A percentile compares a stretch with the other conserved stretches of the same genome.
Evolutionary conservation across 2,113 vertebrate genomes (phyloP).

Genomic region (Heptranchias perlo): DNA sequence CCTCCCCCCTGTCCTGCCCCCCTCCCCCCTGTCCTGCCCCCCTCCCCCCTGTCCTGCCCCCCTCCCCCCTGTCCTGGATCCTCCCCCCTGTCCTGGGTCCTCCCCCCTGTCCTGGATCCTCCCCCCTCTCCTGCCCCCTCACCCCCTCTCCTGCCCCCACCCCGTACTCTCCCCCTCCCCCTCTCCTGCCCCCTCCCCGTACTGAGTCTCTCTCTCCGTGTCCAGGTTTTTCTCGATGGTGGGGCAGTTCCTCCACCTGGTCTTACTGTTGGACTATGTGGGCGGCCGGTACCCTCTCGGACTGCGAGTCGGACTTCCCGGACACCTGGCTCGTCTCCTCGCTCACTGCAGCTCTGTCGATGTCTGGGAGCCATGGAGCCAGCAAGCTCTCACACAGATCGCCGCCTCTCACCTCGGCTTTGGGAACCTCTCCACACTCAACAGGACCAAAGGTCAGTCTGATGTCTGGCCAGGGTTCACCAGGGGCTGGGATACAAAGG

Average conservation of each 20-base stretch:
- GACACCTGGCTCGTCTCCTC: constrained; percentile 47
- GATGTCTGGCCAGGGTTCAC: too few relatives aligned
- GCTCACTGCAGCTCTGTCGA: constrained; percentile 59
- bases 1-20: too few relatives aligned
- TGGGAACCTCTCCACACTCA: neutral
- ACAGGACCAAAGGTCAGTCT: neutral
- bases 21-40: too few relatives aligned
- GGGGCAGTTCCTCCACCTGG: constrained; percentile 64
- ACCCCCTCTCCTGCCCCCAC: too few relatives aligned
- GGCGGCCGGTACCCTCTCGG: constrained; percentile 35
- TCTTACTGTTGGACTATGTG: constrained; percentile 55
- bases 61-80: too few relatives aligned
- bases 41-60: too few relatives aligned
- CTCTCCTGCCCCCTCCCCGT: neutral
- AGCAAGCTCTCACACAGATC: constrained; percentile 51
- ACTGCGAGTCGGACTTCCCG: neutral
- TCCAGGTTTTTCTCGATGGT: constrained; percentile 53
- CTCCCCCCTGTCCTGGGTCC: too few relatives aligned
- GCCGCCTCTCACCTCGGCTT: constrained; percentile 50
- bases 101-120: too few relatives aligned
- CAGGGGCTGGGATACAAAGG: neutral
- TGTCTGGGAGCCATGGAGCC: constrained; percentile 63
- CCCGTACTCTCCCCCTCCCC: neutral
- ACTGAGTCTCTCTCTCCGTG: neutral
- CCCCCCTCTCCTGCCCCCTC: too few relatives aligned